Base-by-base conservation (phyloP, 2,113 vertebrate species). In the Bubo blakistoni region DNA sequence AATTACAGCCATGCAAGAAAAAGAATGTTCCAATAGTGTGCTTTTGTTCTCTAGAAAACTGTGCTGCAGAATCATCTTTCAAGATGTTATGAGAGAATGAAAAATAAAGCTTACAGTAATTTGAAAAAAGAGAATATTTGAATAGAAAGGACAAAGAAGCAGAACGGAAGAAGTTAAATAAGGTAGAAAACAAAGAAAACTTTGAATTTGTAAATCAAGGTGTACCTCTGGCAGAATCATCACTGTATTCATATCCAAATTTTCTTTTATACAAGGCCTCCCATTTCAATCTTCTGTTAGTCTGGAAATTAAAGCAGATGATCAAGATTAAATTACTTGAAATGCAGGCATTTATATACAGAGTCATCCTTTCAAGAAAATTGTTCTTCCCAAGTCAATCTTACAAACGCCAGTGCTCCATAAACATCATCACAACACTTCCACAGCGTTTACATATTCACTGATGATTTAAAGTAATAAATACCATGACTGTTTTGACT, bases 41-140 rank as follows among this genome's bases (percentile, higher is more conserved):
- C 44, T 94, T 96, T 95, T 97, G 70, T 94, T 81, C 66, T 89
- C 79, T 29, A 81, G 74, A 86, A 86, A 93, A 77, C 7, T 91
- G n/a, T 92, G 57, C 77, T 61, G 55, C 46, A 86, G 87, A 83
- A 77, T 84, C 63, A 66, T 79, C 88, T 96, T 95, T 92, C 80
- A 95, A 85, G 81, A 84, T 81, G n/a, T 82, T 92, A 92, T 2
- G 24, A 54, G 46, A 94, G 34, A 85, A 78, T 12, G 42, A 91
- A 90, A 92, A 92, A 90, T 21, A 96, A 92, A 86, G 27, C 49
- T 92, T 51, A 42, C 29, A 62, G 24, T 81, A 92, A 67, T 71
- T 67, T 78, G 62, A 24, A 92, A 83, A 88, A 81, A 80, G 32
- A 67, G 36, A 91, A 51, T 27, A 65, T 79, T 57, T 79, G 52